Conservation (phyloP, 64 coral and sea anemone species). For the Platygyra sinensis region DNA sequence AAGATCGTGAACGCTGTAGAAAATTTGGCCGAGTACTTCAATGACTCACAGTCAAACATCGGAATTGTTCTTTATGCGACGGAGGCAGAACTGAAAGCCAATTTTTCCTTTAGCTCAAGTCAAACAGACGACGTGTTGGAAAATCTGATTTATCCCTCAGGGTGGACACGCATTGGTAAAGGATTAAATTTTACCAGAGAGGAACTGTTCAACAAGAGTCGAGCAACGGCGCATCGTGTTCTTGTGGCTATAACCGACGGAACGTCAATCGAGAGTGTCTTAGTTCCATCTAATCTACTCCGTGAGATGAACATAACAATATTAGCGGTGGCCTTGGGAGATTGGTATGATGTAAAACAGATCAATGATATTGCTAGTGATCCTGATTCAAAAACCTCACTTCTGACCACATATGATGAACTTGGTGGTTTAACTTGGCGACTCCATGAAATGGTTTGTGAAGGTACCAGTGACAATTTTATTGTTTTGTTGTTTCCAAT, state of each 20-base stretch:
- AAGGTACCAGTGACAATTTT: not conserved
- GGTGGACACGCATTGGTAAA: not conserved
- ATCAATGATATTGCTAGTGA: not conserved
- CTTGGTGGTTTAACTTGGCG: not conserved
- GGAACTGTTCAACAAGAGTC: not conserved
- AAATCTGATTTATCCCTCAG: not conserved
- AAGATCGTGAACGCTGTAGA: not conserved
- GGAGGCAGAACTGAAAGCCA: not conserved
- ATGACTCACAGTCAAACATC: not conserved
- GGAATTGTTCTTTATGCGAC: slow-evolving; percentile 14
- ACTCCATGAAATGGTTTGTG: not conserved
- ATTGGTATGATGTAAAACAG: not conserved
- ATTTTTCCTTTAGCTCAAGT: not conserved
- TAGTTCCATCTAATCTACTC: not conserved
- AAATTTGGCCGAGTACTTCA: not conserved
- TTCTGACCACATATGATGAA: not conserved
- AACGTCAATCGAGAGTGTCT: not conserved
- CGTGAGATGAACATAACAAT: not conserved
- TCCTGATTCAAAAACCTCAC: not conserved
- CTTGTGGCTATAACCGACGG: slow-evolving; percentile 2
- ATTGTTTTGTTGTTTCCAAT: too few relatives aligned
- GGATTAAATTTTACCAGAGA: not conserved
- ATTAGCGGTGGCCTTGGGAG: slow-evolving; percentile 1
- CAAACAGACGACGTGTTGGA: not conserved
- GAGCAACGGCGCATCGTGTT: not conserved